Evolutionary conservation across 1,140 invertebrate species (phyloP).

Genomic region (Aphaenogaster rudis): DNA sequence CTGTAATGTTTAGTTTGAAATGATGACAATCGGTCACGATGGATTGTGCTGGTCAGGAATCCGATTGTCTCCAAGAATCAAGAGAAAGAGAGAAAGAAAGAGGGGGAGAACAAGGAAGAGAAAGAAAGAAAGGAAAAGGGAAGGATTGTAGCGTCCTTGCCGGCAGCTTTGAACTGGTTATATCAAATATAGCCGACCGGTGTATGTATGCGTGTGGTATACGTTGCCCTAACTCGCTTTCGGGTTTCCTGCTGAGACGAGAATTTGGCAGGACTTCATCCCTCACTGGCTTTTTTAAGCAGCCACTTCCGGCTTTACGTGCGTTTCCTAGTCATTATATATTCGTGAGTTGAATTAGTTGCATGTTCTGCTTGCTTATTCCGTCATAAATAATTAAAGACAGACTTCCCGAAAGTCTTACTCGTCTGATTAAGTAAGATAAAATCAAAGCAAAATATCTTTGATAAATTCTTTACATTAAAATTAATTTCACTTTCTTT

Average conservation of each 20-base stretch:
- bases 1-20: neutral
- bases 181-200: conserved; percentile 70
- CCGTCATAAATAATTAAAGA: neutral
- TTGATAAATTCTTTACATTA: neutral
- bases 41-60: conserved; percentile 69
- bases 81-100: neutral
- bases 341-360: too few species aligned
- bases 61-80: conserved; percentile 57
- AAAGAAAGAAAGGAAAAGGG: conserved; percentile 18
- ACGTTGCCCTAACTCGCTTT: conserved; percentile 63
- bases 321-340: neutral
- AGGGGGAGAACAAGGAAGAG: neutral
- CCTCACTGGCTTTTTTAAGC: conserved; percentile 45
- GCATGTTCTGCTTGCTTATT: neutral
- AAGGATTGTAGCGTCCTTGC: conserved; percentile 69
- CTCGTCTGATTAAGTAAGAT: neutral
- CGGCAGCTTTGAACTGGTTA: conserved; percentile 75
- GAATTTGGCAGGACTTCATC: conserved; percentile 35
- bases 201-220: neutral
- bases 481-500: too few species aligned
- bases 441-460: neutral
- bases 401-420: neutral
- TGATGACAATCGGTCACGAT: conserved; percentile 43
- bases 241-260: conserved; percentile 36
- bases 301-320: conserved; percentile 53